Evolutionary conservation across 2,888 invertebrate species (phyloP), one percentile per base, ranked within the genome.

Genomic region (Morpho helenor): DNA sequence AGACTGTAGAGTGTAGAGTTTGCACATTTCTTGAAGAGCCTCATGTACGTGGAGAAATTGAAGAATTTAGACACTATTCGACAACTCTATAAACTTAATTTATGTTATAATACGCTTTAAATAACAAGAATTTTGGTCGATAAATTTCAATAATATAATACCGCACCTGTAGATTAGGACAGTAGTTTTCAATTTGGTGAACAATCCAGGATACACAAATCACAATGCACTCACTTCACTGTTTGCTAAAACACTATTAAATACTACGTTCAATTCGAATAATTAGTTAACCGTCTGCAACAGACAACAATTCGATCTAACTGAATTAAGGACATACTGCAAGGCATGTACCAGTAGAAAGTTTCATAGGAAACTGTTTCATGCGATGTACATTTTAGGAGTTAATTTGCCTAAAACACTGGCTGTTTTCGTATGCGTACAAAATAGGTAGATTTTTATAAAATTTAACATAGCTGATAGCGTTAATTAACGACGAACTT

Each of bases 381-480:
- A 64, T 82, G 74, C 63, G 16, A 0, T 23, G n/a, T 57, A 64
- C 9, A 40, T 51, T 44, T 65, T 79, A 82, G 65, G 74, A 72
- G 57, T 60, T 60, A 71, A 57, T 77, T 77, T 79, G 31, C 71
- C 49, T 57, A 66, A 63, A 55, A 54, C 47, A 45, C 16, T 16
- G 16, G 16, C 16, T 16, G 16, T 16, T 16, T 16, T 16, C 16
- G 51, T 31, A n/a, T 42, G 43, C 16, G 39, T 52, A 54, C 51
- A 48, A 64, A 60, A 58, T 74, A 75, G 71, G 74, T 74, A 64
- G 72, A 71, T 73, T 68, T 31, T 31, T 31, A 31, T 68, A 79
- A 84, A 86, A 82, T 73, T 86, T 81, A 76, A 71, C 70, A 71
- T 73, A 78, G 77, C 79, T 76, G 84, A 85, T 86, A 84, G 77